Conservation (phyloP, 1,140 invertebrate genomes). For the Drosophila kanapiae region DNA sequence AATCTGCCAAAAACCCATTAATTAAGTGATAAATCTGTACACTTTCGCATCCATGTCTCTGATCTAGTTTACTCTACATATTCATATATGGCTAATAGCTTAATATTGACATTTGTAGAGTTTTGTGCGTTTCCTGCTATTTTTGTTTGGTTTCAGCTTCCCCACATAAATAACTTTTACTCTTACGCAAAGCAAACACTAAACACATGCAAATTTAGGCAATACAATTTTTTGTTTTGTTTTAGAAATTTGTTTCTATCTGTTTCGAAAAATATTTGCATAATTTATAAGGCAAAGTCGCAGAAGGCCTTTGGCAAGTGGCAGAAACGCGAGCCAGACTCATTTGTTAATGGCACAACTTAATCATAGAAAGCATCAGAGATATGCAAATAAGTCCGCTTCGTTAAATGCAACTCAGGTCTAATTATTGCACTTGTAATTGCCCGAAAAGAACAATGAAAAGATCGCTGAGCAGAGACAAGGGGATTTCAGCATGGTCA, state of each 20-base stretch:
- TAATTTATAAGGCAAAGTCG: conserved; percentile 25
- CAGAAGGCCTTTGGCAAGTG: neutral
- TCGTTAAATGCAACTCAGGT: conserved; percentile 1
- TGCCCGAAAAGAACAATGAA: conserved; percentile 28
- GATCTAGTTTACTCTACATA: neutral
- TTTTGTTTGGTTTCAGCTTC: conserved; percentile 7
- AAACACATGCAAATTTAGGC: conserved; percentile 54
- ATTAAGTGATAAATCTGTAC: conserved; percentile 17
- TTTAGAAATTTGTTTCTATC: conserved; percentile 71
- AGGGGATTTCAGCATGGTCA: conserved; percentile 39
- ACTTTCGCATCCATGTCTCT: neutral
- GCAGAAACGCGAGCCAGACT: conserved; percentile 17
- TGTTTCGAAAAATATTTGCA: conserved; percentile 34
- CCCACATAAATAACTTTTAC: conserved; percentile 79
- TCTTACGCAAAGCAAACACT: conserved; percentile 58
- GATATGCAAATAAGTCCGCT: conserved; percentile 28
- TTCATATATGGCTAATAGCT: conserved; percentile 21
- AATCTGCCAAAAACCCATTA: conserved; percentile 49
- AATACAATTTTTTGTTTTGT: conserved; percentile 17
- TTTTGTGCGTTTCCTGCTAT: neutral
- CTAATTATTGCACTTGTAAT: conserved; percentile 52
- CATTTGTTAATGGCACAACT: conserved; percentile 38
- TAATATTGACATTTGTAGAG: conserved; percentile 10
- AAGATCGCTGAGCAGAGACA: conserved; percentile 31
- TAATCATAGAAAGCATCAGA: conserved; percentile 34